These are phyloP conservation scores for Stichodactyla mertensii DNA, from an alignment of 64 coral and sea anemone species.

Conservation along the genomic window DNA sequence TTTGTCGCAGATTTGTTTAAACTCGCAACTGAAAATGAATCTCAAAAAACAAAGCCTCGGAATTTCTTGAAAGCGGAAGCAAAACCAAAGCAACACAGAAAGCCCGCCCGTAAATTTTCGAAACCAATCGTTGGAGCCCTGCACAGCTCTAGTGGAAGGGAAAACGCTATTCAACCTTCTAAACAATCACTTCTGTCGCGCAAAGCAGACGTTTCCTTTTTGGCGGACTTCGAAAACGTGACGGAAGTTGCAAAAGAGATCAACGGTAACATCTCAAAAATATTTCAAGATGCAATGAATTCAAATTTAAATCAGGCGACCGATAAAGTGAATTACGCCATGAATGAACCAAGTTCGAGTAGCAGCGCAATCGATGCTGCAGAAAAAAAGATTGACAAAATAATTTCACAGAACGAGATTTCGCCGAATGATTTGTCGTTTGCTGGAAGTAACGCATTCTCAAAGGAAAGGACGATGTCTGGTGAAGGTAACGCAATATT, in stretches of 20 bases:
- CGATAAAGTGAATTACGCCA: neutral
- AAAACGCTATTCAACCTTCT: neutral
- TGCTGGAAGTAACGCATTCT: neutral
- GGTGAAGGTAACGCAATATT: neutral
- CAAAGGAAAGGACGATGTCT: neutral
- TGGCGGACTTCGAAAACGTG: conserved; percentile 5
- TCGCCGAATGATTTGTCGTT: neutral
- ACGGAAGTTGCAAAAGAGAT: conserved; percentile 5
- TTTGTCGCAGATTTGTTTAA: conserved; percentile 9
- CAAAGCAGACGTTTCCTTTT: neutral
- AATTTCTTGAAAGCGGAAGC: neutral
- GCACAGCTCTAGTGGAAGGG: neutral
- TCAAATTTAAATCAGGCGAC: neutral
- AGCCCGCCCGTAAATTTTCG: neutral
- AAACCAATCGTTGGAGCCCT: neutral
- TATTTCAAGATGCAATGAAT: conserved; percentile 13
- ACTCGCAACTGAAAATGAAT: neutral
- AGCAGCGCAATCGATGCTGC: neutral
- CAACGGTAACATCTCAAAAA: neutral
- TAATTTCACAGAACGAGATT: neutral
- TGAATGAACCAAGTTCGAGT: neutral
- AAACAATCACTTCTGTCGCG: conserved; percentile 11
- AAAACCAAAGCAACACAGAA: neutral
- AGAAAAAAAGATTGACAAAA: neutral
- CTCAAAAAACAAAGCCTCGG: neutral